Percentiles rank a stretch among this genome's conserved stretches.
phyloP scores from a whole-genome alignment of 2,888 invertebrate genomes.

The Oscheius sp. region DNA sequence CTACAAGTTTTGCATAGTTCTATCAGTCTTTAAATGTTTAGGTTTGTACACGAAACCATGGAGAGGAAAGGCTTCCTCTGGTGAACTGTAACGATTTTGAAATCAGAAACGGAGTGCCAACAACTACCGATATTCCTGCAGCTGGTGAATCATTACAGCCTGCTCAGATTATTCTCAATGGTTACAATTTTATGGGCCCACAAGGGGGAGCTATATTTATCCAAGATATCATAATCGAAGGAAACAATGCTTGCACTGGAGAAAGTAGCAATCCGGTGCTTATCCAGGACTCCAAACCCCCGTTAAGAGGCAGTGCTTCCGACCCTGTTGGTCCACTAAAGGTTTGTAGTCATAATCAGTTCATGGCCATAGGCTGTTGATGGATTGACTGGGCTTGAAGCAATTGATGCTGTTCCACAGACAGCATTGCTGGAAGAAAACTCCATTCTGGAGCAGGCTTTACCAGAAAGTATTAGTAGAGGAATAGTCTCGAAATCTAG shows the following conservation, averaged over 20 bases:
- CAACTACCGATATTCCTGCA: constrained; percentile 46
- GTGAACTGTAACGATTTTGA: constrained; percentile 57
- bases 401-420: constrained; percentile 41
- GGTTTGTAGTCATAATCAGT: constrained; percentile 7
- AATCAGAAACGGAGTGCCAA: constrained; percentile 57
- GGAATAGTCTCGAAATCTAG: constrained; percentile 1
- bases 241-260: constrained; percentile 40
- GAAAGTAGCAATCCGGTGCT: constrained; percentile 37
- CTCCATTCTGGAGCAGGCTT: background rate
- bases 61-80: constrained; percentile 52
- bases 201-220: constrained; percentile 59
- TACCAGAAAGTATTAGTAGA: background rate
- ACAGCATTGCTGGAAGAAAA: constrained; percentile 31
- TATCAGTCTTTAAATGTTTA: constrained; percentile 1
- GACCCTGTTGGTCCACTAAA: constrained; percentile 43
- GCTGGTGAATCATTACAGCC: constrained; percentile 50
- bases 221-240: constrained; percentile 59
- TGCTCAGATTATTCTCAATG: constrained; percentile 54
- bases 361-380: constrained; percentile 32
- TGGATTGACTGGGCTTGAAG: constrained; percentile 44
- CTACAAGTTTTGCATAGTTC: constrained; percentile 41
- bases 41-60: constrained; percentile 53
- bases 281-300: constrained; percentile 31
- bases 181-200: constrained; percentile 56
- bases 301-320: background rate